These are phyloP conservation scores for Pomatostomus ruficeps DNA, from an alignment of 2,113 vertebrate genomes.

Conservation along the genomic window DNA sequence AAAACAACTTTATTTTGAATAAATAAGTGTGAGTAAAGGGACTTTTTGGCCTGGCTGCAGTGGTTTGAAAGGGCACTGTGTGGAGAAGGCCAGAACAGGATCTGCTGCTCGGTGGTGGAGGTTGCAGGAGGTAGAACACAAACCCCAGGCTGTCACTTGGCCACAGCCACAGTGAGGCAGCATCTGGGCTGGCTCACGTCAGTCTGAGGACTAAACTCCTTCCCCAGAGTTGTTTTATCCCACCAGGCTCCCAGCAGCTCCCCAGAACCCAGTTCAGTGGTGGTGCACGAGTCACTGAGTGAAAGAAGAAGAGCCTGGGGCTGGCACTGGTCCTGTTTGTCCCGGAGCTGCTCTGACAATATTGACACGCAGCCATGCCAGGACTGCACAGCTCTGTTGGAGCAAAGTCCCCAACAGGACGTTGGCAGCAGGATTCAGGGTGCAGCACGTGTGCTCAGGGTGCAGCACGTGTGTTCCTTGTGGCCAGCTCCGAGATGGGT, in stretches of 20 bases:
- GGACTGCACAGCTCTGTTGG: not conserved
- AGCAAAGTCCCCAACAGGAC: constrained; percentile 13
- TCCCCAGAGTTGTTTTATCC: not conserved
- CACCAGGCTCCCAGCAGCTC: not conserved
- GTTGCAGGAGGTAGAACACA: not conserved
- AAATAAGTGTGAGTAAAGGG: not conserved
- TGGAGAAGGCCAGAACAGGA: not conserved
- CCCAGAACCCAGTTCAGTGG: not conserved
- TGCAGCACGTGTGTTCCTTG: not conserved
- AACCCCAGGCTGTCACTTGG: not conserved
- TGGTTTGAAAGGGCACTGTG: not conserved
- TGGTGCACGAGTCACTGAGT: not conserved
- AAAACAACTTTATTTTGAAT: not conserved
- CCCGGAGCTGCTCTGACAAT: constrained; percentile 20
- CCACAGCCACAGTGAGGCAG: not conserved
- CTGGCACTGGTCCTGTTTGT: not conserved
- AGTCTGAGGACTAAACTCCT: not conserved
- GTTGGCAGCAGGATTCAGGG: not conserved
- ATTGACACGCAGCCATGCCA: constrained; percentile 26
- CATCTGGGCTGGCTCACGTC: not conserved
- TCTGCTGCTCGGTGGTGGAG: not conserved
- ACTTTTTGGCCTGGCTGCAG: not conserved
- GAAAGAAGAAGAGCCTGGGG: not conserved
- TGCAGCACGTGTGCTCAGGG: not conserved
- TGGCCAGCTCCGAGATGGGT: not conserved